Conservation (phyloP, 2,797 vertebrate species). For the Geotrypetes seraphini region DNA sequence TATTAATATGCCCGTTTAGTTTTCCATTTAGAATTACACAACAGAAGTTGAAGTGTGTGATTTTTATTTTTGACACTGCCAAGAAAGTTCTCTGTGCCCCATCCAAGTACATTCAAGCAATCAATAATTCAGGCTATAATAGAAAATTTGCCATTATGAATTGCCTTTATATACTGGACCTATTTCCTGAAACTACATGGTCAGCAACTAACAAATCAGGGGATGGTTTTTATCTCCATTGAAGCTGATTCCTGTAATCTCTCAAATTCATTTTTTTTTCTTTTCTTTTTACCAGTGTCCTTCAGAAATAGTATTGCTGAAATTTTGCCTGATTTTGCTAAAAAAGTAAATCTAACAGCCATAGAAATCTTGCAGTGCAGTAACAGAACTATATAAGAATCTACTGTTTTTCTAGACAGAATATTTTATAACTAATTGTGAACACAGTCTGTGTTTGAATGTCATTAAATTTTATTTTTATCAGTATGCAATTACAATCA, state of each 20-base stretch:
- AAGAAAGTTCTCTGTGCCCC: background rate
- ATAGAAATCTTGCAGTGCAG: background rate
- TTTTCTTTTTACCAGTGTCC: background rate
- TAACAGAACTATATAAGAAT: background rate
- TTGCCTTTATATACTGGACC: background rate
- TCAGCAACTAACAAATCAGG: no score
- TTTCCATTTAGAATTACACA: background rate
- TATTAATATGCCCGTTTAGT: background rate
- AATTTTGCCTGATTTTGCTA: background rate
- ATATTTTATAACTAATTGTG: background rate
- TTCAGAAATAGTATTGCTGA: background rate
- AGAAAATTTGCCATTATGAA: background rate
- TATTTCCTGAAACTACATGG: background rate
- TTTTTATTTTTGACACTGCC: background rate
- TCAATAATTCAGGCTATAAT: background rate
- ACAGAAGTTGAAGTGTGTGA: background rate
- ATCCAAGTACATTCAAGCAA: background rate
- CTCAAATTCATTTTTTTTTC: background rate
- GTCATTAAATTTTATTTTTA: no score
- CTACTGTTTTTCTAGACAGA: background rate
- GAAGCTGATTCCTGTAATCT: background rate
- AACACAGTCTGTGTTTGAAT: no score
- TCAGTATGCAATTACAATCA: no score
- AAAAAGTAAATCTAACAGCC: background rate
- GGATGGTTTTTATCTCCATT: background rate